phyloP scores from a whole-genome alignment of 2,113 vertebrate genomes.

The Phalacrocorax aristotelis region DNA sequence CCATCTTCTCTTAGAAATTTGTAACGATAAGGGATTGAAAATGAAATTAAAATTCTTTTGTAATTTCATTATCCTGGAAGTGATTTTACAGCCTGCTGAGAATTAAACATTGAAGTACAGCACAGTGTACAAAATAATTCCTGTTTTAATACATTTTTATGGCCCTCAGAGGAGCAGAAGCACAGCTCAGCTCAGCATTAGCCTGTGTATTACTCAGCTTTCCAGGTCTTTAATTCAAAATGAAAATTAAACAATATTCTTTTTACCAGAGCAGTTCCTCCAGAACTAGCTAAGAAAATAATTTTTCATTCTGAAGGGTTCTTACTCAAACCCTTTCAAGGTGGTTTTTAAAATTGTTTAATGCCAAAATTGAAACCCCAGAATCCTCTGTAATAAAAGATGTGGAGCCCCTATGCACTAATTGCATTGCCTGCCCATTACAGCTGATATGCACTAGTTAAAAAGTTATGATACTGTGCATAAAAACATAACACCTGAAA shows the following conservation, averaged over 20 bases:
- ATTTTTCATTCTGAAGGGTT: conserved; percentile 69
- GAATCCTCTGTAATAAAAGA: conserved; percentile 41
- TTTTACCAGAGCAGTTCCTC: conserved; percentile 61
- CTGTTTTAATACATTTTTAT: conserved; percentile 74
- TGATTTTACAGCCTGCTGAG: conserved; percentile 74
- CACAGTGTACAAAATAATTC: conserved; percentile 77
- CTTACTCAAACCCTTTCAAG: conserved; percentile 45
- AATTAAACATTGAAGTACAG: conserved; percentile 64
- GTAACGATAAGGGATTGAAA: conserved; percentile 67
- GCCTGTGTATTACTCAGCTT: conserved; percentile 68
- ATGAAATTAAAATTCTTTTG: conserved; percentile 76
- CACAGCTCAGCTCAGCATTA: conserved; percentile 64
- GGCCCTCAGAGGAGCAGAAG: conserved; percentile 64
- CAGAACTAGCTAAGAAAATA: conserved; percentile 59
- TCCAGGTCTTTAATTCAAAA: conserved; percentile 74
- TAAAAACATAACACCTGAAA: not conserved
- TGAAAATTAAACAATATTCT: conserved; percentile 78
- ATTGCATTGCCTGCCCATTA: conserved; percentile 38
- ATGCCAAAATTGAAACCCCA: conserved; percentile 46
- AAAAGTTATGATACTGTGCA: conserved; percentile 43
- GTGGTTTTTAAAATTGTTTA: conserved; percentile 32
- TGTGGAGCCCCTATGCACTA: not conserved
- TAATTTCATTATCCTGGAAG: conserved; percentile 77
- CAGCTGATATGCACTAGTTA: conserved; percentile 47
- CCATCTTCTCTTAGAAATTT: conserved; percentile 67